Conservation (phyloP, 2,797 vertebrate genomes). For the Eulemur rubriventer region DNA sequence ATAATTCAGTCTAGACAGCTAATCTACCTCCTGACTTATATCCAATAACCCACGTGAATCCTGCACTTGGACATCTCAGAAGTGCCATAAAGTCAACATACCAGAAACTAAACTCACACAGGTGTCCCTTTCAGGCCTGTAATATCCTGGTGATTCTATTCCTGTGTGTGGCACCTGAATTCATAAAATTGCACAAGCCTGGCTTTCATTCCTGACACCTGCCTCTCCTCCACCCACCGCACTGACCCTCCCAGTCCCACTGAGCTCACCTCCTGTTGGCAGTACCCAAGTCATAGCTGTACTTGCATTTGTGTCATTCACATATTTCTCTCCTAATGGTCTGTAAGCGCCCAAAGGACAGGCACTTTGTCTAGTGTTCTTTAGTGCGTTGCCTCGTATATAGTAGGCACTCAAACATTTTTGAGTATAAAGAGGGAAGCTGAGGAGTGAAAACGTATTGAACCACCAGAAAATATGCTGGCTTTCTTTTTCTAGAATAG, state of each 20-base stretch:
- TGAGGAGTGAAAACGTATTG: background rate
- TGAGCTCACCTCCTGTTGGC: background rate
- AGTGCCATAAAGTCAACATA: background rate
- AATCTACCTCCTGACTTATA: conserved; percentile 1
- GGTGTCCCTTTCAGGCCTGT: background rate
- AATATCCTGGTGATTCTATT: background rate
- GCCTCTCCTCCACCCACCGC: background rate
- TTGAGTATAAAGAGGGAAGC: background rate
- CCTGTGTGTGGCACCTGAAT: background rate
- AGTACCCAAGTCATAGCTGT: background rate
- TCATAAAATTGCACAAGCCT: background rate
- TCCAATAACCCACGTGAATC: background rate
- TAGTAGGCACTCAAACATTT: background rate
- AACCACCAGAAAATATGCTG: background rate
- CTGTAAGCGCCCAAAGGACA: background rate
- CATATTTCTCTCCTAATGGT: background rate
- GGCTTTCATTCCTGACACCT: background rate
- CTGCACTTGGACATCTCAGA: background rate
- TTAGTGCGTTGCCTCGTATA: background rate
- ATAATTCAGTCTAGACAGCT: background rate
- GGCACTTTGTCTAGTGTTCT: background rate
- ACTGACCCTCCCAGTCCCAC: background rate
- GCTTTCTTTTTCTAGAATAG: background rate
- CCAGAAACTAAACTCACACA: background rate
- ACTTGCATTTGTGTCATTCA: background rate